Evolutionary conservation across 1,140 invertebrate genomes (phyloP), one percentile per base, ranked within the genome.

Genomic region (Lordiphosa mommai): DNA sequence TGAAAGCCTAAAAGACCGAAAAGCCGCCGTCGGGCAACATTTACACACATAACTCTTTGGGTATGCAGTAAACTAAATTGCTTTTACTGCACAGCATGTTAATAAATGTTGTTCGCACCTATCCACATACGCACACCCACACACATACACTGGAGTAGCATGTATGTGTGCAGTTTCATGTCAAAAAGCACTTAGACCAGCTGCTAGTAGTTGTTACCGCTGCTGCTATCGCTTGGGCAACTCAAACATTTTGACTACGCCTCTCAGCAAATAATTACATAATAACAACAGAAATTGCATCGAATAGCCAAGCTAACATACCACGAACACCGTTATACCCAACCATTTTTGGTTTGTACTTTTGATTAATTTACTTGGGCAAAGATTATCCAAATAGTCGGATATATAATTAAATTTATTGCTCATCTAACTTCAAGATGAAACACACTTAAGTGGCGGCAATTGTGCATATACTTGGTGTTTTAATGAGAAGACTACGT

Each of bases 61-160:
- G 40, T 29, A 13, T 67, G 61, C 57, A 76, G 76, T 76, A 84
- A 84, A 82, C 76, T 82, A 82, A 82, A 82, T 82, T 82, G 76
- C 77, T 82, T 80, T 82, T 43, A 50, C 53, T 57, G 43, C 65
- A 74, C 69, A 59, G 51, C 77, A 80, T 80, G 76, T 84, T 80
- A 80, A 80, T 80, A 80, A 80, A 82, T 84, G 66, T 60, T 70
- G 76, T 82, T 80, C 76, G 58, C 76, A 80, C 76, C 76, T 82
- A 76, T 55, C 52, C 47, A 41, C 9, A 40, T 16, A 36, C 46
- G 38, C 37, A 64, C 36, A 20, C 27, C 53, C 43, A 20, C 27
- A 57, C 43, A 63, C 46, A 50, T 6, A 38, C 2, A 17, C 40
- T 27, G 12, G 41, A 23, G 50, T 51, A 61, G 40, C 23, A 47